Percentiles rank a stretch among this genome's conserved stretches.
Evolutionary conservation across 2,888 invertebrate species (phyloP).

Genomic region (Ormyrus nitidulus): DNA sequence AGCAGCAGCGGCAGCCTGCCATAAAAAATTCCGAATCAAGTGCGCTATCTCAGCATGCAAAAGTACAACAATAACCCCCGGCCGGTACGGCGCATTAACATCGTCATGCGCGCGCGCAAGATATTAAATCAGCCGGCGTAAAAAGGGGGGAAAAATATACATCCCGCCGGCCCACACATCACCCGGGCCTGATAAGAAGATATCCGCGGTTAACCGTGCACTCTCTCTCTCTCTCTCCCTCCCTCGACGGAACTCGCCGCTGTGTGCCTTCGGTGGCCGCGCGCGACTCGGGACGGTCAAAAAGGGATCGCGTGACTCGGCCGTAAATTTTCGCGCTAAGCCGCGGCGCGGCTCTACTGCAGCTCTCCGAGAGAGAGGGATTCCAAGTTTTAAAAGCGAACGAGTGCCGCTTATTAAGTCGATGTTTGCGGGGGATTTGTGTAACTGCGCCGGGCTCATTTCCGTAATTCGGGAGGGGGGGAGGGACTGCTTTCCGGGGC

Average conservation of each 20-base stretch:
- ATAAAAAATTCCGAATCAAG: background rate
- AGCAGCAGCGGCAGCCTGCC: background rate
- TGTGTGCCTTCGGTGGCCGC: background rate
- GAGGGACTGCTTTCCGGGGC: too few species aligned
- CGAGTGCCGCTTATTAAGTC: too few species aligned
- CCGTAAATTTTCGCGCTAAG: conserved; percentile 43
- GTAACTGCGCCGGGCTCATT: too few species aligned
- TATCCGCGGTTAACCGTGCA: conserved; percentile 47
- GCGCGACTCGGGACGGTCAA: conserved; percentile 2
- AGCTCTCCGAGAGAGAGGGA: background rate
- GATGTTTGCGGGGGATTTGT: too few species aligned
- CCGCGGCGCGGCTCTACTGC: conserved; percentile 5
- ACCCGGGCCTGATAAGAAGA: conserved; percentile 42
- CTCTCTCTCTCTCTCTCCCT: background rate
- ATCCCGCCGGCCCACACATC: conserved; percentile 39
- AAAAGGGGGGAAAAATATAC: background rate
- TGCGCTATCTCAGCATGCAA: too few species aligned
- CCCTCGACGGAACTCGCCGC: background rate
- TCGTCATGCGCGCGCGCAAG: conserved; percentile 22
- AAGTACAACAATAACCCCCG: background rate
- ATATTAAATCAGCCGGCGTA: conserved; percentile 34
- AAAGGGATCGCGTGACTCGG: conserved; percentile 42
- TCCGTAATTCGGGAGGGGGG: too few species aligned
- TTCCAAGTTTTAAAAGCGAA: conserved; percentile 1
- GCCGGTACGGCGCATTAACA: background rate